A percentile compares a stretch with the other conserved stretches of the same genome.
Conservation (phyloP, 1,140 invertebrate genomes). For the Phortica variegata region DNA sequence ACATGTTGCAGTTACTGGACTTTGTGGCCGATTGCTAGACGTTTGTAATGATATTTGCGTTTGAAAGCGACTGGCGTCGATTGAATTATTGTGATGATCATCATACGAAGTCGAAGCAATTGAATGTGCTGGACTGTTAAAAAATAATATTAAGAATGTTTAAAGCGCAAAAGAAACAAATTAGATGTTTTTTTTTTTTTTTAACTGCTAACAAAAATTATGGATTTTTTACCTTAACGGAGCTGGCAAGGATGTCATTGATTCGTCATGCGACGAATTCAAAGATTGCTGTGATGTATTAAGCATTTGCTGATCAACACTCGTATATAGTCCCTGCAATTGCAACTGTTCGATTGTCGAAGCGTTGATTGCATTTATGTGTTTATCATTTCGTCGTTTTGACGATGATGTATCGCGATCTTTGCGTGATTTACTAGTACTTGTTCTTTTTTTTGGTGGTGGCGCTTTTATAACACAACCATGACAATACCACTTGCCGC, state of each 20-base stretch:
- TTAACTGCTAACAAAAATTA: not conserved
- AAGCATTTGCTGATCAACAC: constrained; percentile 25
- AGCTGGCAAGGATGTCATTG: constrained; percentile 54
- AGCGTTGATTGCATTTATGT: constrained; percentile 25
- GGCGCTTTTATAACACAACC: constrained; percentile 79
- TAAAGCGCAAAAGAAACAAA: too few relatives aligned
- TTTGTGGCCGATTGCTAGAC: constrained; percentile 1
- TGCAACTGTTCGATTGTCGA: too few relatives aligned
- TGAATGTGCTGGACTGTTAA: constrained; percentile 49
- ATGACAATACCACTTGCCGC: constrained; percentile 84
- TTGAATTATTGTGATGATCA: constrained; percentile 49
- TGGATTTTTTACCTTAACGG: constrained; percentile 44
- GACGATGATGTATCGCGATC: constrained; percentile 37
- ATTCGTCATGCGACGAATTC: constrained; percentile 58
- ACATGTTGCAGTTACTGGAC: not conserved
- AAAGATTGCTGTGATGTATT: constrained; percentile 53
- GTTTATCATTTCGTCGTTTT: constrained; percentile 37
- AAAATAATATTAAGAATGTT: constrained; percentile 1
- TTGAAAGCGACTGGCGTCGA: constrained; percentile 44
- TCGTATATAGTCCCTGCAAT: not conserved
- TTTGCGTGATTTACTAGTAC: constrained; percentile 32
- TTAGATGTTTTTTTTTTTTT: too few relatives aligned
- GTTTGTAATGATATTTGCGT: constrained; percentile 2
- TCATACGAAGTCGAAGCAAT: constrained; percentile 49
- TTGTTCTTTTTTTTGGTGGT: constrained; percentile 62